These are phyloP conservation scores for Leucophenga montana DNA, from an alignment of 2,888 invertebrate species.

Conservation along the genomic window DNA sequence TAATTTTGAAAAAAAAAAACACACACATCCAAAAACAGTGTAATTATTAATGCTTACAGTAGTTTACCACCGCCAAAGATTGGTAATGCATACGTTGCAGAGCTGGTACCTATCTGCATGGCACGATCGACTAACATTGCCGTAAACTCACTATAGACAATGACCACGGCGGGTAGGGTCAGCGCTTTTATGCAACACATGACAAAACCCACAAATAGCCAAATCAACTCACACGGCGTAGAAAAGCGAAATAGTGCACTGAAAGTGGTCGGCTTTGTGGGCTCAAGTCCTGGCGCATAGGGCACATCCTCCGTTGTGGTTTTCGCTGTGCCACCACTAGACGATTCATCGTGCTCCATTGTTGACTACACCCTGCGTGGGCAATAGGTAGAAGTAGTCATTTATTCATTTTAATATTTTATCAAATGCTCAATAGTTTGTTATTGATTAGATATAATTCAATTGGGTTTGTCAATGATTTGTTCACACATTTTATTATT, in stretches of 20 bases:
- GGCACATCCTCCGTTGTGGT: slow-evolving; percentile 55
- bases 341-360: slow-evolving; percentile 64
- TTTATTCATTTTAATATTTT: slow-evolving; percentile 22
- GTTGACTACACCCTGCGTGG: background rate
- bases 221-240: slow-evolving; percentile 76
- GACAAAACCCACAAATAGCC: slow-evolving; percentile 76
- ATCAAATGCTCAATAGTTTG: slow-evolving; percentile 9
- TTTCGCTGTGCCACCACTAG: slow-evolving; percentile 55
- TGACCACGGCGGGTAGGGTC: slow-evolving; percentile 80
- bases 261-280: slow-evolving; percentile 60
- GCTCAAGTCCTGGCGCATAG: slow-evolving; percentile 58
- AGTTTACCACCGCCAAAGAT: slow-evolving; percentile 79
- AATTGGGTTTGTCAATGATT: slow-evolving; percentile 28
- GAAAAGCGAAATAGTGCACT: slow-evolving; percentile 75
- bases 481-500: background rate
- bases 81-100: slow-evolving; percentile 76
- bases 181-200: slow-evolving; percentile 78
- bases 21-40: background rate
- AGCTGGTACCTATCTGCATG: slow-evolving; percentile 76
- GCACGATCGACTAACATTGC: slow-evolving; percentile 81
- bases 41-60: slow-evolving; percentile 72
- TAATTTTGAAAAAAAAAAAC: background rate
- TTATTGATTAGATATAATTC: slow-evolving; percentile 44
- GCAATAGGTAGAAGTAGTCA: background rate
- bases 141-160: slow-evolving; percentile 83